Conservation (phyloP, 2,888 invertebrate species). For the Mechanitis mazaeus region DNA sequence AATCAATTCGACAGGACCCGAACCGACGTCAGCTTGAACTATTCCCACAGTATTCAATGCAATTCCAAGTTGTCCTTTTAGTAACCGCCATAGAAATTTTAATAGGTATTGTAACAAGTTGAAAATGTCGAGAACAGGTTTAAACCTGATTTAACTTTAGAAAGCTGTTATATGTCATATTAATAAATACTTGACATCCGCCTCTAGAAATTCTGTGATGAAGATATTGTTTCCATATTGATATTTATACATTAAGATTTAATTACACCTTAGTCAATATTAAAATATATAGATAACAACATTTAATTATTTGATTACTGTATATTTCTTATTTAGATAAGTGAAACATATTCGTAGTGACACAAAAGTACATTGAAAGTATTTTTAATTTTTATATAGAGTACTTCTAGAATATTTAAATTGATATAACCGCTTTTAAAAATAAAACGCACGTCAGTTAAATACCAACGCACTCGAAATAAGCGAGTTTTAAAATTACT, state of each 20-base stretch:
- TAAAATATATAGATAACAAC: not conserved
- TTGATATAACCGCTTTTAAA: not conserved
- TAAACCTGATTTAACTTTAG: constrained; percentile 23
- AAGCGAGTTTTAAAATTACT: constrained; percentile 14
- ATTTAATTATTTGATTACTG: not conserved
- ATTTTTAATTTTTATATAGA: not conserved
- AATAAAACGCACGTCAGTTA: constrained; percentile 1
- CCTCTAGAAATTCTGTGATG: constrained; percentile 3
- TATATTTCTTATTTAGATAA: not conserved
- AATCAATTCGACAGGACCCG: constrained; percentile 27
- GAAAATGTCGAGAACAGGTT: constrained; percentile 53
- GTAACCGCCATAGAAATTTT: constrained; percentile 48
- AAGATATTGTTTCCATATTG: constrained; percentile 6
- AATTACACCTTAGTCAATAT: not conserved
- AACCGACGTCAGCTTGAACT: constrained; percentile 40
- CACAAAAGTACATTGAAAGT: too few species aligned
- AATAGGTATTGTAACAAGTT: constrained; percentile 42
- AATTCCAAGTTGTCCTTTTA: constrained; percentile 42
- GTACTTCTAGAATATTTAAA: not conserved
- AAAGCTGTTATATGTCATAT: constrained; percentile 17
- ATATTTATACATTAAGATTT: constrained; percentile 15
- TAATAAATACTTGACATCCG: constrained; percentile 11
- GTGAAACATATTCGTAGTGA: not conserved
- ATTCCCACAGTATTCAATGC: constrained; percentile 47
- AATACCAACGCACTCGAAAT: constrained; percentile 13